A percentile compares a stretch with the other conserved stretches of the same genome.
Conservation (phyloP, 2,888 invertebrate genomes). For the Trilocha varians region DNA sequence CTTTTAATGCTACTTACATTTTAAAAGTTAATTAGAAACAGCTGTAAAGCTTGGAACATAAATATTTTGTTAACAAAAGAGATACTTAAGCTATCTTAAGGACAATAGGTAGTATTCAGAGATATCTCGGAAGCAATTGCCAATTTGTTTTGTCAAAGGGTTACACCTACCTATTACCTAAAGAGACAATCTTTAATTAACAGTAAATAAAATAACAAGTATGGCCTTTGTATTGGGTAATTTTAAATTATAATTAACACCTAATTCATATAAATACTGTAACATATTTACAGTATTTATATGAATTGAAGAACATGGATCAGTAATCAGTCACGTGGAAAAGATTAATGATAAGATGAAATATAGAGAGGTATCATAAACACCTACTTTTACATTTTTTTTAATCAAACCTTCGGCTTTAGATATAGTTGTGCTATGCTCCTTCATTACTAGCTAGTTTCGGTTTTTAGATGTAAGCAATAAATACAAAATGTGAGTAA, state of each 20-base stretch:
- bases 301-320: too few species aligned
- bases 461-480: too few species aligned
- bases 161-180: conserved; percentile 1
- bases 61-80: conserved; percentile 22
- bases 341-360: too few species aligned
- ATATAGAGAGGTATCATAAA: too few species aligned
- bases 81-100: conserved; percentile 15
- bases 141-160: conserved; percentile 5
- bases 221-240: conserved; percentile 13
- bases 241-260: conserved; percentile 12
- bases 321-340: too few species aligned
- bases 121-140: conserved; percentile 5
- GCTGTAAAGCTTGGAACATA: conserved; percentile 8
- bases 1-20: neutral
- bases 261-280: too few species aligned
- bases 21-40: neutral
- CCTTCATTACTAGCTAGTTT: too few species aligned
- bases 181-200: conserved; percentile 16
- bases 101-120: conserved; percentile 6
- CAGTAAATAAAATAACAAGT: conserved; percentile 15
- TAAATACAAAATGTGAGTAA: too few species aligned
- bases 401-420: too few species aligned
- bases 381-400: too few species aligned
- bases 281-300: too few species aligned
- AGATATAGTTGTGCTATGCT: too few species aligned